These are phyloP conservation scores for Pycnomerus fuliginosus DNA, from an alignment of 2,888 invertebrate genomes.

Conservation along the genomic window DNA sequence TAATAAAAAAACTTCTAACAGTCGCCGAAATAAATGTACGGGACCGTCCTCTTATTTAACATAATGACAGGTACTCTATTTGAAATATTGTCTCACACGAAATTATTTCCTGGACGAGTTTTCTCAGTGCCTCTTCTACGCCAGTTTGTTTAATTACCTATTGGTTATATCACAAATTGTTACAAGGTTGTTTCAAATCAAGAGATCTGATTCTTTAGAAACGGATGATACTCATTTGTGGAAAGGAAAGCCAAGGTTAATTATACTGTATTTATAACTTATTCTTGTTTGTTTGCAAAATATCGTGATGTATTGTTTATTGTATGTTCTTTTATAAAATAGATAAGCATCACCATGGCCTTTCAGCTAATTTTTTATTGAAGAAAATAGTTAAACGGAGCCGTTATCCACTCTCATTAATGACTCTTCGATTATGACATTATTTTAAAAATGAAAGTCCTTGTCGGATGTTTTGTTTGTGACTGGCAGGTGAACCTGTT, in stretches of 20 bases:
- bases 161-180: conserved; percentile 29
- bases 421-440: no score
- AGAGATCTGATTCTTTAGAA: conserved; percentile 35
- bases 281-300: conserved; percentile 35
- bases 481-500: no score
- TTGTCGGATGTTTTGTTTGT: no score
- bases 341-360: conserved; percentile 33
- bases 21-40: no score
- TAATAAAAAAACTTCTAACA: conserved; percentile 2
- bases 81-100: background rate
- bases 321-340: conserved; percentile 33
- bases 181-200: conserved; percentile 37
- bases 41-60: no score
- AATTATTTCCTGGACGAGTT: background rate
- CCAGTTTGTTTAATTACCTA: background rate
- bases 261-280: conserved; percentile 36
- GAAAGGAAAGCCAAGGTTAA: conserved; percentile 39
- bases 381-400: no score
- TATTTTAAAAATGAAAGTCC: no score
- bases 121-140: background rate
- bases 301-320: conserved; percentile 41
- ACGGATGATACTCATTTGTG: conserved; percentile 35
- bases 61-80: no score
- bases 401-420: no score
- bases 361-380: conserved; percentile 10